Evolutionary conservation across 2,888 invertebrate genomes (phyloP), one percentile per base, ranked within the genome.

Genomic region (Beris morrisii): DNA sequence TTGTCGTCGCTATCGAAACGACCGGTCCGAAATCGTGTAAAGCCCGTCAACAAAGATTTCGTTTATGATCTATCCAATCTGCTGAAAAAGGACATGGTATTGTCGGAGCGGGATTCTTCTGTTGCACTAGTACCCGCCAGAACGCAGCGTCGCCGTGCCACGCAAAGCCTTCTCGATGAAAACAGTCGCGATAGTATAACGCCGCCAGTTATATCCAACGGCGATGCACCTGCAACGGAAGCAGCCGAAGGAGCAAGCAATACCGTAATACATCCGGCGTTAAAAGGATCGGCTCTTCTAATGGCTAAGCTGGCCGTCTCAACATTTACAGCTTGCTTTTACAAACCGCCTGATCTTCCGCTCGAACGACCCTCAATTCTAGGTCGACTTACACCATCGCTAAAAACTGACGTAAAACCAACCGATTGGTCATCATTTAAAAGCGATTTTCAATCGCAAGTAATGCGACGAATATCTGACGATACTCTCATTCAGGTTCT

Each of bases 11-110:
- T 52, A 6, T 65, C 76, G 30, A 78, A 76, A 63, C 82, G 88
- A 70, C 88, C 89, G 2, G 84, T 87, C 12, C 83, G 89, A 46
- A 88, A 87, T 76, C 85, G 86, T 70, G 82, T 86, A 1, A 88
- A 86, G 76, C 84, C 84, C 7, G 84, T 86, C 70, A 84, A 86
- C 74, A 87, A 86, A 74, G 89, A 90, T 79, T 90, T 89, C 75
- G 86, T 89, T 71, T 90, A 89, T 74, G 89, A 89, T 79, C 79
- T 88, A 70, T 85, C 86, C 4, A 84, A 83, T 78, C 76, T 85
- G 64, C 75, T 84, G 45, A 85, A 85, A 64, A 73, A 75, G 1
- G 79, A 77, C 67, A 72, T 69, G 70, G 44, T 69, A 2, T 69
- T 57, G 32, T 69, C 69, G 13, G 72, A 73, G 43, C 65, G 71